Evolutionary conservation across 2,888 invertebrate species (phyloP).

Genomic region (Leuctra nigra): DNA sequence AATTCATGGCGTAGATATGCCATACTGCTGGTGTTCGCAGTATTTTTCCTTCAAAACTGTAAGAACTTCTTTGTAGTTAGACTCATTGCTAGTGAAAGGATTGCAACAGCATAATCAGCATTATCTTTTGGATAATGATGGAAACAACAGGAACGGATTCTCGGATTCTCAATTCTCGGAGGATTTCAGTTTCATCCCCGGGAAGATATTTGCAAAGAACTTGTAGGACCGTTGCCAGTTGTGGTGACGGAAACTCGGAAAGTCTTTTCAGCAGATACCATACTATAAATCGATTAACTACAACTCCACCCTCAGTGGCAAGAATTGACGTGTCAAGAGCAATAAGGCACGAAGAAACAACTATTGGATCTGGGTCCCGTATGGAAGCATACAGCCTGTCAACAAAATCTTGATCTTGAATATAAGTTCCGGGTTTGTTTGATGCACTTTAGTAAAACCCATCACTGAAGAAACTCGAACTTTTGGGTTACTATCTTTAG

Average conservation of each 20-base stretch:
- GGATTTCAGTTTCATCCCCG: slow-evolving; percentile 27
- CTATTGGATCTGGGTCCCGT: slow-evolving; percentile 26
- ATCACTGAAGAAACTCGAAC: slow-evolving; percentile 26
- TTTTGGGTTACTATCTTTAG: slow-evolving; percentile 26
- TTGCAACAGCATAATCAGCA: neutral
- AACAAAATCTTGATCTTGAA: slow-evolving; percentile 24
- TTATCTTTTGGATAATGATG: slow-evolving; percentile 17
- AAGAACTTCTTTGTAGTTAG: slow-evolving; percentile 19
- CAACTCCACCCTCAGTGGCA: slow-evolving; percentile 28
- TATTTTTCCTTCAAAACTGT: slow-evolving; percentile 13
- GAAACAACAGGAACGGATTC: slow-evolving; percentile 26
- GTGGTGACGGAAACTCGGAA: slow-evolving; percentile 25
- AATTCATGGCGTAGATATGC: slow-evolving; percentile 11
- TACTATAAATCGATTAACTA: slow-evolving; percentile 26
- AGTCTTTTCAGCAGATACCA: slow-evolving; percentile 25
- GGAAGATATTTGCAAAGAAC: slow-evolving; percentile 28
- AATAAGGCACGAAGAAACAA: slow-evolving; percentile 25
- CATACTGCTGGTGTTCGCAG: neutral
- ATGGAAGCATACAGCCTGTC: slow-evolving; percentile 27
- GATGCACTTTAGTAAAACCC: slow-evolving; percentile 19
- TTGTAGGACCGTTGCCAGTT: slow-evolving; percentile 28
- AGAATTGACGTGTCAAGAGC: slow-evolving; percentile 27
- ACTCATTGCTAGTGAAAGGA: slow-evolving; percentile 19
- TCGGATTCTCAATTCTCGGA: slow-evolving; percentile 27
- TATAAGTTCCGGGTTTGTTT: slow-evolving; percentile 11